A percentile compares a stretch with the other conserved stretches of the same genome.
phyloP scores from a whole-genome alignment of 2,797 vertebrate genomes.

The Mus spretus region DNA sequence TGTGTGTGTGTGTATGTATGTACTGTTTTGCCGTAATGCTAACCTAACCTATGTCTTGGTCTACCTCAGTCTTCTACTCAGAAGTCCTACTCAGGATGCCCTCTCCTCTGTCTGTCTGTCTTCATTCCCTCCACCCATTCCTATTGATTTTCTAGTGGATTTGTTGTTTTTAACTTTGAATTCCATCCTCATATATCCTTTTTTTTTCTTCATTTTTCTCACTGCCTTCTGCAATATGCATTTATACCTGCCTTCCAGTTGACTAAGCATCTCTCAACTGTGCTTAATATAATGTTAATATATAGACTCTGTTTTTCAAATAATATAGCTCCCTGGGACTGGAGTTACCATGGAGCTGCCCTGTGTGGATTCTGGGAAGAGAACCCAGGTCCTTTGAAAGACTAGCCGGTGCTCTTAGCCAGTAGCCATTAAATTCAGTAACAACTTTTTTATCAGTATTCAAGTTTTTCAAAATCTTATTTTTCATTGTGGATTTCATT shows the following conservation, averaged over 20 bases:
- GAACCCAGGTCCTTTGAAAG: too few species aligned
- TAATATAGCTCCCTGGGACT: too few species aligned
- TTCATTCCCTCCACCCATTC: neutral
- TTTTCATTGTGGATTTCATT: slow-evolving; percentile 41
- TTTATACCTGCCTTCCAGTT: slow-evolving; percentile 47
- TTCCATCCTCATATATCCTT: neutral
- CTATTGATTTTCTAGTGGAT: slow-evolving; percentile 30
- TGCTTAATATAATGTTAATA: slow-evolving; percentile 58
- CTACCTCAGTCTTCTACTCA: neutral
- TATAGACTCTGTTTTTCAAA: slow-evolving; percentile 10
- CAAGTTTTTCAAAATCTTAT: slow-evolving; percentile 46
- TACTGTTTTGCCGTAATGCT: slow-evolving; percentile 7
- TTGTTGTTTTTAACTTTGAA: slow-evolving; percentile 18
- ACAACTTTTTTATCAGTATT: neutral
- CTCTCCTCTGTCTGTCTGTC: neutral
- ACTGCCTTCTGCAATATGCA: slow-evolving; percentile 21
- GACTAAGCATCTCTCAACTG: slow-evolving; percentile 37
- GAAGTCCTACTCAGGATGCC: neutral
- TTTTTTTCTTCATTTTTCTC: neutral
- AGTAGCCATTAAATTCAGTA: too few species aligned
- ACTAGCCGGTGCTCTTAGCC: too few species aligned
- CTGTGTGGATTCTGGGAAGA: too few species aligned
- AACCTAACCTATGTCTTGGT: neutral
- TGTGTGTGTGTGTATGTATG: neutral
- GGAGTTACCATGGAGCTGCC: too few species aligned